These are phyloP conservation scores for Eupithecia pulchellata DNA, from an alignment of 2,888 invertebrate genomes.

Conservation along the genomic window DNA sequence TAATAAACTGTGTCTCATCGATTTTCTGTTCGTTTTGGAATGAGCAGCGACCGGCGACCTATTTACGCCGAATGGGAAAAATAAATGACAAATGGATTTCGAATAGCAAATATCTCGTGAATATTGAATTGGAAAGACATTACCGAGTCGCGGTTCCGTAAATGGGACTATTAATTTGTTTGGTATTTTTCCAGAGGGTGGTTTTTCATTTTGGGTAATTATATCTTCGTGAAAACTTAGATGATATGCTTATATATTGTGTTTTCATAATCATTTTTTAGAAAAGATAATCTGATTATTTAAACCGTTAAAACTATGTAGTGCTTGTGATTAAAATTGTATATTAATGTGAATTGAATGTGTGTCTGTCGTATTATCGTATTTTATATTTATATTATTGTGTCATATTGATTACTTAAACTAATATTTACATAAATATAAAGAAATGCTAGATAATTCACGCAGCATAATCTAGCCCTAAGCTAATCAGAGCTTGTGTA, in stretches of 20 bases:
- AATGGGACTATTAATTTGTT: conserved; percentile 6
- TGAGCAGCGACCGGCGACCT: background rate
- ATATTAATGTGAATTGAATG: no score
- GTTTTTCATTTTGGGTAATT: no score
- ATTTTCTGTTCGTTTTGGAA: background rate
- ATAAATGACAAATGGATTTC: background rate
- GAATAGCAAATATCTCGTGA: background rate
- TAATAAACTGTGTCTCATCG: background rate
- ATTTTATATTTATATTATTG: no score
- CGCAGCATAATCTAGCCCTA: background rate
- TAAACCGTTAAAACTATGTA: no score
- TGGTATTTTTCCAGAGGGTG: background rate
- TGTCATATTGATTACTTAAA: no score
- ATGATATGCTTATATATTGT: no score
- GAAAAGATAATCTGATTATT: no score
- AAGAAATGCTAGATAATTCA: background rate
- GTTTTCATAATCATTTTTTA: no score
- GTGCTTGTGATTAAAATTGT: no score
- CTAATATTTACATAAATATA: no score
- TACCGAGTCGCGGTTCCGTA: background rate
- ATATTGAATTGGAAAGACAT: conserved; percentile 13
- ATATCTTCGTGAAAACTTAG: no score
- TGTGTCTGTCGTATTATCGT: no score
- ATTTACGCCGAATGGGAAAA: conserved; percentile 1
- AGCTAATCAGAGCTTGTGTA: background rate